phyloP scores from a whole-genome alignment of 2,888 invertebrate species.

The Netelia inedita region DNA sequence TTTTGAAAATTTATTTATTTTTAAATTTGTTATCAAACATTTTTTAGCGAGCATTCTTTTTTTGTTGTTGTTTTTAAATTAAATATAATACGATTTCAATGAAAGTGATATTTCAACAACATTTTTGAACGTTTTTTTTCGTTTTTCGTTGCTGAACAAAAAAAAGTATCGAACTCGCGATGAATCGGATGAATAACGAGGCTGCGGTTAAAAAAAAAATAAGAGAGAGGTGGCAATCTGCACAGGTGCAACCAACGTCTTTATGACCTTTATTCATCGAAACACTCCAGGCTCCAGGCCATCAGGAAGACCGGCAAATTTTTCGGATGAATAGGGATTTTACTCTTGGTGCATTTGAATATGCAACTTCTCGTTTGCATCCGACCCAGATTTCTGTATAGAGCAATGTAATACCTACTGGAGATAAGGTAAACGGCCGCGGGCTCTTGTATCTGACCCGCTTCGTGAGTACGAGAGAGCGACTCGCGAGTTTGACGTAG shows the following conservation, averaged over 20 bases:
- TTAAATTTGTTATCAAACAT: no score
- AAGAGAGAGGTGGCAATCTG: background rate
- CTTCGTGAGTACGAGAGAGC: slow-evolving; percentile 3
- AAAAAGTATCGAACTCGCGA: no score
- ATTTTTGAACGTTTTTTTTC: no score
- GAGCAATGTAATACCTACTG: slow-evolving; percentile 30
- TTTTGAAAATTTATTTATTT: no score
- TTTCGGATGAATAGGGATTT: slow-evolving; percentile 49
- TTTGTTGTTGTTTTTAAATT: no score
- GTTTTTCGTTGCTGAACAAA: no score
- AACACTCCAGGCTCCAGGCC: slow-evolving; percentile 6
- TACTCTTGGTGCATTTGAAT: slow-evolving; percentile 59
- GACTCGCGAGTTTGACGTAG: background rate
- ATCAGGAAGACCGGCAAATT: slow-evolving; percentile 27
- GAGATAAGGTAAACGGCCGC: slow-evolving; percentile 10
- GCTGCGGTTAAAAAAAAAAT: background rate
- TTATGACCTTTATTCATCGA: background rate
- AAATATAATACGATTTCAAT: no score
- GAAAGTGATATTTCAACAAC: no score
- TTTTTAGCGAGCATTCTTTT: no score
- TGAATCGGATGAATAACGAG: no score
- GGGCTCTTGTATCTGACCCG: slow-evolving; percentile 5
- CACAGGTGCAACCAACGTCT: background rate
- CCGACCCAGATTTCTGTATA: slow-evolving; percentile 45
- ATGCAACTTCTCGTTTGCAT: slow-evolving; percentile 43